Conservation (phyloP, 2,888 invertebrate genomes). For the Pyrrhosoma nymphula region DNA sequence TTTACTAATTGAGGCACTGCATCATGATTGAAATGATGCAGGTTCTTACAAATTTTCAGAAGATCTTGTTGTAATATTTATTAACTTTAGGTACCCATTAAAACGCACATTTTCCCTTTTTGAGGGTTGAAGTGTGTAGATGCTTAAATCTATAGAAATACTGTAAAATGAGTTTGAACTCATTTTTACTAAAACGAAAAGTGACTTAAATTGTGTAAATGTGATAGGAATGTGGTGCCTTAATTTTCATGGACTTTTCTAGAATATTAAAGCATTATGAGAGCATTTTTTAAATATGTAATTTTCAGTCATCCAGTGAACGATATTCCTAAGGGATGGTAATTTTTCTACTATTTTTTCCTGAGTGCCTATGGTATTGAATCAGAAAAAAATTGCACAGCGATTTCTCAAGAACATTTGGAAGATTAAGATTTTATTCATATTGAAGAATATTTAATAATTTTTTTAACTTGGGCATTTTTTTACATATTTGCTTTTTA, state of each 20-base stretch:
- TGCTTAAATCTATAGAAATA: not conserved
- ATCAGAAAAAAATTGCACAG: not conserved
- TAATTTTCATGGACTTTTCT: not conserved
- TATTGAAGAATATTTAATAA: not conserved
- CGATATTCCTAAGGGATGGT: not conserved
- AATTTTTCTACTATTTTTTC: not conserved
- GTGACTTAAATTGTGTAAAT: not conserved
- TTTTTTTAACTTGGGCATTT: not conserved
- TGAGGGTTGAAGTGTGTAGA: not conserved
- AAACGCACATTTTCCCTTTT: not conserved
- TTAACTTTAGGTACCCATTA: not conserved
- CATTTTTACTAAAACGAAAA: not conserved
- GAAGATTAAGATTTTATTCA: too few relatives aligned
- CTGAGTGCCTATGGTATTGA: constrained; percentile 10
- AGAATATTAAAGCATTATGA: not conserved
- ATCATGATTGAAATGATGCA: not conserved
- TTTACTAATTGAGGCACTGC: not conserved
- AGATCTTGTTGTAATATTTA: not conserved
- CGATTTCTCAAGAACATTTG: too few relatives aligned
- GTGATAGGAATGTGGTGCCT: constrained; percentile 10
- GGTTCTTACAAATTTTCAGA: not conserved
- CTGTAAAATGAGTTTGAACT: not conserved
- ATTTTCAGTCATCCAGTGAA: not conserved
- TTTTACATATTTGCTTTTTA: not conserved
- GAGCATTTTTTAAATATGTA: not conserved